These are phyloP conservation scores for Chrysochloris asiatica DNA, from an alignment of 2,113 vertebrate species.

Conservation along the genomic window DNA sequence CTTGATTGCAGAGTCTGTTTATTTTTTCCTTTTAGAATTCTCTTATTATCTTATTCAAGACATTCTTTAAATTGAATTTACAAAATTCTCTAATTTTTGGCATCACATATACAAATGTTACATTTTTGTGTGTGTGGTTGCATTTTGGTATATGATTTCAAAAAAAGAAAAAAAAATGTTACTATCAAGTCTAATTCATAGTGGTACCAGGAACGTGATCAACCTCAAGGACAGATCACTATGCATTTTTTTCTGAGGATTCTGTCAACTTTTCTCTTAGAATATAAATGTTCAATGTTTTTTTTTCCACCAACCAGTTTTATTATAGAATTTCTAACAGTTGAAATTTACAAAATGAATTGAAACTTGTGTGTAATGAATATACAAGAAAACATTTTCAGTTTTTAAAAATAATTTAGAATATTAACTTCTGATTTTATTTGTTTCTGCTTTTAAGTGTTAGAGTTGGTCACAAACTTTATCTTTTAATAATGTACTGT, in stretches of 20 bases:
- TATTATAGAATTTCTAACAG: background rate
- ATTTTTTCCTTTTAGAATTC: background rate
- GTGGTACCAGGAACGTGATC: background rate
- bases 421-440: too few relatives aligned
- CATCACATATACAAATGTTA: background rate
- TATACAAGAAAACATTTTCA: background rate
- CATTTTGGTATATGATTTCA: background rate
- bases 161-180: background rate
- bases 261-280: background rate
- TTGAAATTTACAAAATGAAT: background rate
- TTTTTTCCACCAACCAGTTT: background rate
- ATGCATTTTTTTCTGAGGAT: background rate
- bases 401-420: conserved; percentile 22
- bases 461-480: background rate
- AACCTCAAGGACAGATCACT: background rate
- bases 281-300: background rate
- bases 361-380: background rate
- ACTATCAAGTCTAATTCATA: background rate
- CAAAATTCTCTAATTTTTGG: background rate
- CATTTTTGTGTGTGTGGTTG: background rate
- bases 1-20: background rate
- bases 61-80: background rate
- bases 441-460: background rate
- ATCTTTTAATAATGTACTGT: background rate
- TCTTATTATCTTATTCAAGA: background rate